Base-by-base conservation (phyloP, 2,797 vertebrate genomes). In the Vultur gryphus region DNA sequence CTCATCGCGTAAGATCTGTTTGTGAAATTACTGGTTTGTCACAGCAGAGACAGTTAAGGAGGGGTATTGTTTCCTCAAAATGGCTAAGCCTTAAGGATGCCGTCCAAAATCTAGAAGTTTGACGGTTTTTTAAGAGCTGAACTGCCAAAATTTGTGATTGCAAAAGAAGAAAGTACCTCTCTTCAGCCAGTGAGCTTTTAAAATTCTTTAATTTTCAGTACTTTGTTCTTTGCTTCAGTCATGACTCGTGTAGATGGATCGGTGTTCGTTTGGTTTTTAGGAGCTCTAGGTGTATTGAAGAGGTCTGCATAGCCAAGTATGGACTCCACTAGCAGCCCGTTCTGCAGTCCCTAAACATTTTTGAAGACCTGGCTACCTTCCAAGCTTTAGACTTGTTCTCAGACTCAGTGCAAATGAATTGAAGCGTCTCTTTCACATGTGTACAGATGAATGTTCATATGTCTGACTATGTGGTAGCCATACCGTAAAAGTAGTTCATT, bases 291-390 rank as follows among this genome's bases (percentile, higher is more conserved):
- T 59, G 16, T 16, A 13, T 58, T 66, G 33, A 73, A 52, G 54
- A 90, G 21, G 49, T 70, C 25, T 79, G 10, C 6, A 7, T 20
- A 52, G 57, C 44, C 23, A 26, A 14, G 16, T 19, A 17, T 28
- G 20, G 21, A 43, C 46, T 61, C 70, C 8, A 35, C 21, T 57
- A 52, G 31, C 31, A 35, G 19, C 17, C 26, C 0, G 0, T 66
- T 82, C n/a, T 73, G 12, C 46, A 25, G 29, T 81, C 46, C 15
- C 23, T 77, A 37, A 84, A 41, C 1, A 5, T 35, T 80, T 86
- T 62, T 80, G 10, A 64, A 84, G 39, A 39, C 31, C 14, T 71
- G 41, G 3, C 16, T 84, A 13, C 25, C 26, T 89, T 76, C 58
- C 35, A 76, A 31, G 29, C 44, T 46, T 86, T 57, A 52, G 35